Conservation (phyloP, 1,140 invertebrate species). For the Sitobion miscanthi region DNA sequence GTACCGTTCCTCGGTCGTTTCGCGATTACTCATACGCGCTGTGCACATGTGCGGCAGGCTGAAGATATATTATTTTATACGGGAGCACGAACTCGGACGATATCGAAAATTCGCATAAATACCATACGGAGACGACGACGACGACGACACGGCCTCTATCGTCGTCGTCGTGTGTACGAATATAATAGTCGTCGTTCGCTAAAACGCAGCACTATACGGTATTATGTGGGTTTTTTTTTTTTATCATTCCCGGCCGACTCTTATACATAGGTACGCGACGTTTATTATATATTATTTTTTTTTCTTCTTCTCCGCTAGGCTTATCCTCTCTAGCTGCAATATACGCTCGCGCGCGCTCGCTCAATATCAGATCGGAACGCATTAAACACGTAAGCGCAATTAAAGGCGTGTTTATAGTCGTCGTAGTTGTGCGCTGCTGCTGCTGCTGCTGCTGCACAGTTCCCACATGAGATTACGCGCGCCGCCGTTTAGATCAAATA, state of each 20-base stretch:
- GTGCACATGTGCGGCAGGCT: background rate
- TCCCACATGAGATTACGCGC: slow-evolving; percentile 32
- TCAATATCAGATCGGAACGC: slow-evolving; percentile 18
- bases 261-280: background rate
- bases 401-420: slow-evolving; percentile 39
- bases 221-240: slow-evolving; percentile 2
- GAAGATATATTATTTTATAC: background rate
- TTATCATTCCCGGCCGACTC: background rate
- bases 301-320: background rate
- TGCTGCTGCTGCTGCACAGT: background rate
- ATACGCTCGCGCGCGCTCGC: background rate
- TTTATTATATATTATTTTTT: background rate
- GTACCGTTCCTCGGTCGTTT: background rate
- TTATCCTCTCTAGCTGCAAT: background rate
- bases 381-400: slow-evolving; percentile 52
- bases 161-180: background rate
- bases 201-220: background rate
- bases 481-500: slow-evolving; percentile 49
- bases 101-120: slow-evolving; percentile 41
- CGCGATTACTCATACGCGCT: background rate
- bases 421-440: background rate
- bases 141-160: background rate
- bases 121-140: background rate
- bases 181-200: slow-evolving; percentile 12
- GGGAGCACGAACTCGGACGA: slow-evolving; percentile 21